Conservation (phyloP, 2,797 vertebrate genomes). For the Microhierax caerulescens region DNA sequence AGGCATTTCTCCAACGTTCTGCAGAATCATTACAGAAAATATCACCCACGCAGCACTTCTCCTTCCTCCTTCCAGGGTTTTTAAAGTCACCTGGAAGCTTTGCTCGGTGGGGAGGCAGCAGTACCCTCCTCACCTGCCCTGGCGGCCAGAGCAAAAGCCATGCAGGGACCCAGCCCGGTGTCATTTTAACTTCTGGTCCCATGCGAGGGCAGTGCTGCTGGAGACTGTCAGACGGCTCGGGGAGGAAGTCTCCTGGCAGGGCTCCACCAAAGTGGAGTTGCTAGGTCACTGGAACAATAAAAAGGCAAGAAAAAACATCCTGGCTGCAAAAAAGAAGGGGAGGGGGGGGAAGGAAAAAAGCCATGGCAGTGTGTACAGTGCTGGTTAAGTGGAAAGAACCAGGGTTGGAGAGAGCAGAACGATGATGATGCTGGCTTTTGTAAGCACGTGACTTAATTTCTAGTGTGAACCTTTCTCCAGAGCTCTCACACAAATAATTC, state of each 20-base stretch:
- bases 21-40: not conserved
- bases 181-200: constrained; percentile 41
- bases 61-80: not conserved
- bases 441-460: not conserved
- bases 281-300: constrained; percentile 80
- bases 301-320: constrained; percentile 81
- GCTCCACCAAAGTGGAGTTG: constrained; percentile 76
- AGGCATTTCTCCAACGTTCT: not conserved
- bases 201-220: constrained; percentile 47
- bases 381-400: not conserved
- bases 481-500: not conserved
- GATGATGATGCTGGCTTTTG: not conserved
- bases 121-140: not conserved
- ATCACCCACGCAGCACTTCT: rapidly evolving
- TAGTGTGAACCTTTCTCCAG: not conserved
- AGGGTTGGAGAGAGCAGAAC: not conserved
- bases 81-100: not conserved
- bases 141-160: not conserved
- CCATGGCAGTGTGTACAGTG: not conserved
- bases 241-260: constrained; percentile 77
- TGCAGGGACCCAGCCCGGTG: not conserved
- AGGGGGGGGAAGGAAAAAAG: not conserved
- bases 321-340: constrained; percentile 70
- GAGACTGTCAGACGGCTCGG: constrained; percentile 65
- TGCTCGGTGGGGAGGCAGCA: rapidly evolving